Base-by-base conservation (phyloP, 2,888 invertebrate genomes). In the Scaptomyza flava region DNA sequence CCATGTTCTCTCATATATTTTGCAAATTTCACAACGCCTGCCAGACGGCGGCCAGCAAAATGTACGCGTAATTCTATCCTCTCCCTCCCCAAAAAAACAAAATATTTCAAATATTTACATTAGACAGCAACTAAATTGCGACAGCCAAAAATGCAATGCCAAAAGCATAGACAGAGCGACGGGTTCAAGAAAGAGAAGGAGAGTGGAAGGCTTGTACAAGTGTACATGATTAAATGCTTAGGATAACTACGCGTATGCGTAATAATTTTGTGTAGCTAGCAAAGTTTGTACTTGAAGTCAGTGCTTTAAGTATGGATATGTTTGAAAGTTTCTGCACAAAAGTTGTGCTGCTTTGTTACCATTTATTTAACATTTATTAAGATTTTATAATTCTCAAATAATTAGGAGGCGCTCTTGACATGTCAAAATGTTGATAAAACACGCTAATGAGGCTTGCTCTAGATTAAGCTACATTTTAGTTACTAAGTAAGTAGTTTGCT, bases 71-170 rank as follows among this genome's bases (percentile, higher is more conserved):
- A 41, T 47, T 31, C 7, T n/a, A 27, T 27, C 27, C 27, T 3
- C 31, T 20, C 6, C 60, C 38, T 6, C 38, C 7, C 34, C n/a
- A 38, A 6, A 69, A 27, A 1, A 5, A 27, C 27, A 27, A 27
- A 27, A 53, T 74, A 70, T 76, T 69, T 67, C 70, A 70, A 62
- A 75, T 75, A 79, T 65, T 48, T 57, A 64, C 61, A 79, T 75
- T 75, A 70, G 76, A 79, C 67, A 64, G 53, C 46, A 47, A 63
- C 59, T 66, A 72, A 57, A 67, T 66, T 63, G 52, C 20, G 48
- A 38, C 57, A 53, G 59, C 52, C 36, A 12, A 36, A 67, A 67
- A 30, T 57, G 57, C 73, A 59, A 66, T 77, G 78, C 74, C 68
- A 77, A 77, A 63, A 46, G 50, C 11, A 63, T 50, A 54, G 42